Conservation (phyloP, 2,888 invertebrate genomes). For the Mesopsocus fuscifrons region DNA sequence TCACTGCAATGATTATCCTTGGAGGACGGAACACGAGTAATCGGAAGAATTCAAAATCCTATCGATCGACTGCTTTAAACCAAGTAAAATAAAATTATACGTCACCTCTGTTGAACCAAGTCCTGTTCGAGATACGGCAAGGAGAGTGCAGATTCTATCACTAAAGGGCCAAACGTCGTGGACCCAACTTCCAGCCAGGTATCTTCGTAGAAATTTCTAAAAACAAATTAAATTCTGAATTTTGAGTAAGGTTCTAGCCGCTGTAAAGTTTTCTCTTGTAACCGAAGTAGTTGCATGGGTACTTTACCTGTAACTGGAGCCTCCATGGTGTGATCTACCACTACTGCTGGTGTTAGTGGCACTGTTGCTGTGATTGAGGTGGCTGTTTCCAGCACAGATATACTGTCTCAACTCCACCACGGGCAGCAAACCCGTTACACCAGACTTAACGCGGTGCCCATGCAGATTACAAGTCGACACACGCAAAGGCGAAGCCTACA, state of each 20-base stretch:
- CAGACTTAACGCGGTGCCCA: constrained; percentile 74
- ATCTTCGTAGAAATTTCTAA: no score
- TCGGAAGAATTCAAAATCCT: no score
- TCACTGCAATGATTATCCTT: no score
- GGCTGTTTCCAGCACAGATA: constrained; percentile 31
- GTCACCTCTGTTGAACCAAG: constrained; percentile 55
- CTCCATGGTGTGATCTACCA: constrained; percentile 28
- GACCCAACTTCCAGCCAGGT: constrained; percentile 88
- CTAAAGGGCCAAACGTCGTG: constrained; percentile 71
- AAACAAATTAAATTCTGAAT: no score
- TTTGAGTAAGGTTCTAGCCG: constrained; percentile 1
- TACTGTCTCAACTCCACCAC: constrained; percentile 48
- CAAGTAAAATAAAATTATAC: no score
- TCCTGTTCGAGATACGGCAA: constrained; percentile 58
- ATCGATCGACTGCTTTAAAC: no score
- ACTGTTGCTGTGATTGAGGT: constrained; percentile 30
- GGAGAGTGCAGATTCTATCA: constrained; percentile 76
- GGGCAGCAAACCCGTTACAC: constrained; percentile 70
- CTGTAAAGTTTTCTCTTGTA: constrained; percentile 7
- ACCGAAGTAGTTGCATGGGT: no score
- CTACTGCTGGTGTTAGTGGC: constrained; percentile 46
- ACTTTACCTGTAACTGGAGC: not conserved
- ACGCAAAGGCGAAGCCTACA: constrained; percentile 62
- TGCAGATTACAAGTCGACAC: constrained; percentile 89
- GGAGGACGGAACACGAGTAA: no score